Evolutionary conservation across 2,797 vertebrate genomes (phyloP).

Genomic region (Melanotaenia maccullochi): DNA sequence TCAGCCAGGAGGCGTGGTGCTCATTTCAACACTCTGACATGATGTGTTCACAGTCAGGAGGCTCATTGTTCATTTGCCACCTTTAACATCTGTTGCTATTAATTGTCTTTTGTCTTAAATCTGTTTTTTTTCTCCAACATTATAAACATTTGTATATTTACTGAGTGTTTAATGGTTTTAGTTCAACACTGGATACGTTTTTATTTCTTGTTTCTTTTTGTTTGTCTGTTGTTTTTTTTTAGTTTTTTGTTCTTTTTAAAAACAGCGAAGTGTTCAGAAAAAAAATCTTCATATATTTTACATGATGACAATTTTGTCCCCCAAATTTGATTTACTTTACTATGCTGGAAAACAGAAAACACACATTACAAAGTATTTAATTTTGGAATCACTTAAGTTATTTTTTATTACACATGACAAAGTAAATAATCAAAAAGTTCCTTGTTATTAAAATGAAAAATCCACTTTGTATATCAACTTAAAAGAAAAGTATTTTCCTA

Average conservation of each 20-base stretch:
- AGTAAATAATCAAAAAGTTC: too few species aligned
- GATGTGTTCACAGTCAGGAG: neutral
- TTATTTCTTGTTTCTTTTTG: too few species aligned
- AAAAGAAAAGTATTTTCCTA: too few species aligned
- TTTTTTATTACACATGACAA: too few species aligned
- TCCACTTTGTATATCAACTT: too few species aligned
- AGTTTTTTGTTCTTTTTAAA: neutral
- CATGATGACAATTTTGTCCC: too few species aligned
- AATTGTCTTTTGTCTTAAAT: neutral
- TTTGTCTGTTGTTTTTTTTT: neutral
- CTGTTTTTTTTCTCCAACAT: neutral
- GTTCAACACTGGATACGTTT: neutral
- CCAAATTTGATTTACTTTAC: too few species aligned
- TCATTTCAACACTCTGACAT: constrained; percentile 23
- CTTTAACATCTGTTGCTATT: neutral
- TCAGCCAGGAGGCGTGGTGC: constrained; percentile 41
- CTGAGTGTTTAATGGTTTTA: neutral
- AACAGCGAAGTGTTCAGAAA: neutral
- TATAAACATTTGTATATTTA: neutral
- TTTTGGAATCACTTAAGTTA: too few species aligned
- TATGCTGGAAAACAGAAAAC: neutral
- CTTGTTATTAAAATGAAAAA: too few species aligned
- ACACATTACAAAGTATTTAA: too few species aligned
- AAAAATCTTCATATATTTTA: neutral
- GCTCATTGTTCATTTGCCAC: neutral